Conservation (phyloP, 2,113 vertebrate genomes). For the Prunella himalayana region DNA sequence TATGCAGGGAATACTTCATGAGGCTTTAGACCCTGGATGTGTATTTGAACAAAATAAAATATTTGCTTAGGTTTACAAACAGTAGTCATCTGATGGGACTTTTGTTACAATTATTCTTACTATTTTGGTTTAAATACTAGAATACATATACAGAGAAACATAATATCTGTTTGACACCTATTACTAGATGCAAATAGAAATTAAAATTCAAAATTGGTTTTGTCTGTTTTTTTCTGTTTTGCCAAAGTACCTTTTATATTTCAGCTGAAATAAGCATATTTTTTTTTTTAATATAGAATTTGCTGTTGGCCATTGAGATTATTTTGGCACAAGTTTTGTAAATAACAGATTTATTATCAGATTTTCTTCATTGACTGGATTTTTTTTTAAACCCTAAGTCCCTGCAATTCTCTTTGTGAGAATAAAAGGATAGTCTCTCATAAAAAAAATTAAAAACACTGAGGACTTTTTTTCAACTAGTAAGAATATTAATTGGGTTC, state of each 20-base stretch:
- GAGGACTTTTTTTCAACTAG: neutral
- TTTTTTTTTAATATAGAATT: neutral
- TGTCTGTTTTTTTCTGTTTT: neutral
- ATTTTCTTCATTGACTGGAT: neutral
- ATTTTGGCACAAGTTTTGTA: neutral
- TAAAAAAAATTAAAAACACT: neutral
- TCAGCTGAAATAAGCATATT: neutral
- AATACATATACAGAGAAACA: neutral
- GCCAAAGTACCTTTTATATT: neutral
- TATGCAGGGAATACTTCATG: neutral
- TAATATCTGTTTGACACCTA: neutral
- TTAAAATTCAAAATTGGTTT: neutral
- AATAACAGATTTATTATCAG: neutral
- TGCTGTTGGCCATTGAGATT: neutral
- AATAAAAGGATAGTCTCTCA: neutral
- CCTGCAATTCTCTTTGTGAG: neutral
- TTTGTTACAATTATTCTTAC: neutral
- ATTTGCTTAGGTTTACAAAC: neutral
- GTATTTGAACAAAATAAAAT: neutral
- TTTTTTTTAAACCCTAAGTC: neutral
- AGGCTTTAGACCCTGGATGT: neutral
- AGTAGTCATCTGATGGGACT: neutral
- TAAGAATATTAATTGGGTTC: constrained; percentile 23
- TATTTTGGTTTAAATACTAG: neutral
- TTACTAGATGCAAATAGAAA: neutral